A percentile compares a stretch with the other conserved stretches of the same genome.
phyloP scores from a whole-genome alignment of 2,888 invertebrate genomes.

The Petrolisthes manimaculis region DNA sequence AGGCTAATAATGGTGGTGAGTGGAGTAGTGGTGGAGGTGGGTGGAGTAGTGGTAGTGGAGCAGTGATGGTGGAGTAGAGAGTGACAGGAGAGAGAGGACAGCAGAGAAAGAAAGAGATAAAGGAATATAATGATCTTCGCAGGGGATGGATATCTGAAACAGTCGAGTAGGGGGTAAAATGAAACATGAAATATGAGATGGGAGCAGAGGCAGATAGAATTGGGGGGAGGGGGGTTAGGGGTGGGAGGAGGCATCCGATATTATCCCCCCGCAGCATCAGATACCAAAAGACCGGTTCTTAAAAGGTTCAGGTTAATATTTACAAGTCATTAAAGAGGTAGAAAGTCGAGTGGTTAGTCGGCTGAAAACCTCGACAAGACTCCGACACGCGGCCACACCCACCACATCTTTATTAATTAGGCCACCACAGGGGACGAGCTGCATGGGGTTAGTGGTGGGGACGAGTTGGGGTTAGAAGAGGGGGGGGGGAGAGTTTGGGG shows the following conservation, averaged over 20 bases:
- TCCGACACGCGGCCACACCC: no score
- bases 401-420: no score
- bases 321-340: conserved; percentile 2
- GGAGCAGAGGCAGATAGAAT: background rate
- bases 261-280: background rate
- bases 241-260: background rate
- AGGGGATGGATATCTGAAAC: background rate
- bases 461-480: background rate
- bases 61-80: background rate
- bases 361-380: no score
- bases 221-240: background rate
- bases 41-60: background rate
- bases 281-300: background rate
- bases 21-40: background rate
- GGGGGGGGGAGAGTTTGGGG: background rate
- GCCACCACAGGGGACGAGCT: no score
- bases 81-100: background rate
- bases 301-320: background rate
- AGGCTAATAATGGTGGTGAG: background rate
- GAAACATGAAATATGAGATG: background rate
- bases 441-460: no score
- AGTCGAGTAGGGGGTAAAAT: background rate
- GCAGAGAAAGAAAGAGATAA: conserved; percentile 16
- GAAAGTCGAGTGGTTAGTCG: background rate
- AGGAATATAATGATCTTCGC: background rate